phyloP scores from a whole-genome alignment of 2,888 invertebrate species.

The Dorcus parallelipipedus region DNA sequence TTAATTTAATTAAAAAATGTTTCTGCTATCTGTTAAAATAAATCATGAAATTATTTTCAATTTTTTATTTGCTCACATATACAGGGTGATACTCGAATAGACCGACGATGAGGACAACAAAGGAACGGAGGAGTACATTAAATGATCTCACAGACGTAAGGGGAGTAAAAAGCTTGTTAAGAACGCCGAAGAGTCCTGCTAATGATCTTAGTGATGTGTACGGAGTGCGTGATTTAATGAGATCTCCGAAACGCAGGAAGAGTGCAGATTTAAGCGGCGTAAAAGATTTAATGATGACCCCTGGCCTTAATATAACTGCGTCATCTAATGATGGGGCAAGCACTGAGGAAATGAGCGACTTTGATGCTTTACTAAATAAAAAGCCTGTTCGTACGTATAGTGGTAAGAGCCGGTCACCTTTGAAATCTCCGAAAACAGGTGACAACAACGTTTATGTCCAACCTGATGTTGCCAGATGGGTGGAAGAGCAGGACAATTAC shows the following conservation, averaged over 20 bases:
- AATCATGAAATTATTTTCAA: too few relatives aligned
- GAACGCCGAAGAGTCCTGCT: conserved; percentile 28
- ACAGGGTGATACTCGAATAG: too few relatives aligned
- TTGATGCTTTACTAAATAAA: not conserved
- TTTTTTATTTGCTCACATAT: too few relatives aligned
- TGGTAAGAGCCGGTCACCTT: not conserved
- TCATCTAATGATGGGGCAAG: not conserved
- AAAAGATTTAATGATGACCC: too few relatives aligned
- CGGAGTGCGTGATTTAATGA: conserved; percentile 42
- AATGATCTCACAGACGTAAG: conserved; percentile 30
- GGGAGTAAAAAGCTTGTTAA: conserved; percentile 32
- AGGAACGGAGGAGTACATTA: conserved; percentile 32
- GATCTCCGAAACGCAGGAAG: not conserved
- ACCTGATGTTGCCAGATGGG: not conserved
- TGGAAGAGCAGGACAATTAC: not conserved
- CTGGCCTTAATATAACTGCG: too few relatives aligned
- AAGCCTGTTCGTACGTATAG: not conserved
- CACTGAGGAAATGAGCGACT: not conserved
- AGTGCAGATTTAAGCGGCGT: too few relatives aligned
- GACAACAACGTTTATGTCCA: not conserved
- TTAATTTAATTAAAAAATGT: too few relatives aligned
- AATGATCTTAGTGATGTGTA: conserved; percentile 49
- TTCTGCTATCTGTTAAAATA: too few relatives aligned
- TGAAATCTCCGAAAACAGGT: not conserved
- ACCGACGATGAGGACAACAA: conserved; percentile 11